Evolutionary conservation across 2,888 invertebrate genomes (phyloP), one percentile per base, ranked within the genome.

Genomic region (Chouioia cunea): DNA sequence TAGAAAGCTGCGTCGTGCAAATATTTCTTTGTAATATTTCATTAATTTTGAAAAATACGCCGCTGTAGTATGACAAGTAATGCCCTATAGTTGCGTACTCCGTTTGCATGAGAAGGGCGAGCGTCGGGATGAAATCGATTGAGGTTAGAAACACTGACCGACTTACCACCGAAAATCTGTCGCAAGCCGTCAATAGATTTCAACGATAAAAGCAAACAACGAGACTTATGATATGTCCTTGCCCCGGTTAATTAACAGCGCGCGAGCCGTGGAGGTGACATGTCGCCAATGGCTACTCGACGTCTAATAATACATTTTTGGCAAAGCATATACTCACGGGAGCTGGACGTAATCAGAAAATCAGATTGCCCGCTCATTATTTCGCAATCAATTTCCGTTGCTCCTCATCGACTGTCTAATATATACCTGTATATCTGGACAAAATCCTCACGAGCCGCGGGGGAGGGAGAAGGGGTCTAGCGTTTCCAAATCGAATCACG

Each of bases 301-400:
- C 20, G 20, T 43, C 27, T 60, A 67, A 67, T 54, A 54, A 67
- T 47, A 60, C n/a, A 48, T 36, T 67, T 67, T 60, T 53, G 54
- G 47, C 52, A 52, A 23, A 15, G 15, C n/a, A n/a, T 44, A 23
- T 44, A 18, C 23, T 18, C 20, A 44, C 47, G 36, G 4, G 53
- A 27, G 16, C 48, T 57, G 56, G 43, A n/a, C n/a, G 52, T 66
- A 53, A 66, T 66, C 58, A 44, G 2, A 65, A 48, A 65, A 66
- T 52, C 59, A 10, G 14, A 18, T 52, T 66, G 58, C 46, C 23
- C 54, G 62, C 22, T 46, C 43, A 48, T 52, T 36, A 16, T 64
- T 64, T 70, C 58, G 47, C 53, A 64, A 70, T 47, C 22, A 6
- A 18, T 54, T 70, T 64, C 57, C 53, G 54, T 27, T 18, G 66